Percentiles rank a stretch among this genome's conserved stretches.
Evolutionary conservation across 2,888 invertebrate species (phyloP).

Genomic region (Dendrolimus pini): DNA sequence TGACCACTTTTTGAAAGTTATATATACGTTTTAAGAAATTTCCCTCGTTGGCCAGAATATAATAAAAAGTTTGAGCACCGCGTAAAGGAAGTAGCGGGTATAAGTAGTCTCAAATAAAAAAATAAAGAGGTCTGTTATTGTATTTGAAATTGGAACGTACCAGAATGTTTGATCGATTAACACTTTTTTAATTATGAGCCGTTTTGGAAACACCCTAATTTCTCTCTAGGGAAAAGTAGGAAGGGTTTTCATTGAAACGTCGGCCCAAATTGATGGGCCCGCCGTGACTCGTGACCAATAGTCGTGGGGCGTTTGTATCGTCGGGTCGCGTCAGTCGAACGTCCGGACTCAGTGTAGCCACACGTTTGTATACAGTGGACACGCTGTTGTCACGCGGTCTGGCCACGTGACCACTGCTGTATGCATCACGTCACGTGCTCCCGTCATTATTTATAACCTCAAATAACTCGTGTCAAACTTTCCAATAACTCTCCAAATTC

Average conservation of each 20-base stretch:
- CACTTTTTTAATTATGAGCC: conserved; percentile 57
- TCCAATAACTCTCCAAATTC: conserved; percentile 14
- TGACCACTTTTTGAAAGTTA: no score
- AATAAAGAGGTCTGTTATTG: no score
- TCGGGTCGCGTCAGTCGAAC: conserved; percentile 55
- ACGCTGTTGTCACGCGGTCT: conserved; percentile 42
- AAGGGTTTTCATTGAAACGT: conserved; percentile 70
- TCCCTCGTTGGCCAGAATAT: no score
- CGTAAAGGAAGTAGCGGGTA: no score
- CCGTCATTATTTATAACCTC: conserved; percentile 8
- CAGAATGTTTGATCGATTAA: conserved; percentile 27
- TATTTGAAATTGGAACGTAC: background rate
- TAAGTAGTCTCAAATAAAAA: no score
- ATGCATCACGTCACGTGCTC: conserved; percentile 33
- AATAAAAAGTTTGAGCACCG: no score
- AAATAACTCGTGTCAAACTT: conserved; percentile 14
- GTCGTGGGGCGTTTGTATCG: conserved; percentile 59
- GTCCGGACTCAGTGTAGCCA: conserved; percentile 64
- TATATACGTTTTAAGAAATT: no score
- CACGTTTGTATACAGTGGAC: conserved; percentile 59
- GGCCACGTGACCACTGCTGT: conserved; percentile 30
- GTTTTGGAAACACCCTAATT: conserved; percentile 45
- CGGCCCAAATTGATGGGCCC: conserved; percentile 69
- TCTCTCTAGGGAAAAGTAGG: conserved; percentile 59
- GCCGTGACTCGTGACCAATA: conserved; percentile 65